Conservation (phyloP, 2,113 vertebrate species). For the Nibea albiflora region DNA sequence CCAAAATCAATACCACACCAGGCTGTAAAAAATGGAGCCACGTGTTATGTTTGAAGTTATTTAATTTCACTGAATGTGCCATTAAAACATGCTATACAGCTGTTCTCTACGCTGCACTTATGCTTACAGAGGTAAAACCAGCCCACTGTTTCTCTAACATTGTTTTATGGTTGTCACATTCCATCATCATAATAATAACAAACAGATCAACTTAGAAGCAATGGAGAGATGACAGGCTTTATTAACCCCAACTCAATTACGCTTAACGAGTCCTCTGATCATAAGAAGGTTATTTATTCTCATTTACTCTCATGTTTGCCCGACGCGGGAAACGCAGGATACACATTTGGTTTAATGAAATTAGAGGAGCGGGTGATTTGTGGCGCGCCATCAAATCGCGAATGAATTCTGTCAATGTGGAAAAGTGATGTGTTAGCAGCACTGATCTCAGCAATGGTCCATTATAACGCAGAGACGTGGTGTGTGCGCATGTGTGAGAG, state of each 20-base stretch:
- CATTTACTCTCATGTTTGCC: slow-evolving; percentile 54
- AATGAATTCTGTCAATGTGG: slow-evolving; percentile 58
- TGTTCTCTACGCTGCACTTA: slow-evolving; percentile 9
- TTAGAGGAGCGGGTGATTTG: slow-evolving; percentile 73
- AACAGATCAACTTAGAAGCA: slow-evolving; percentile 75
- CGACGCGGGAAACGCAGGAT: slow-evolving; percentile 62
- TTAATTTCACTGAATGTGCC: not conserved
- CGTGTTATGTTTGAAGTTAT: not conserved
- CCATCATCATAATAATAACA: slow-evolving; percentile 77
- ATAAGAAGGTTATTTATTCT: slow-evolving; percentile 70
- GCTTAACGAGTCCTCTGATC: slow-evolving; percentile 76
- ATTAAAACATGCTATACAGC: slow-evolving; percentile 3
- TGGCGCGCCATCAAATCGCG: slow-evolving; percentile 53
- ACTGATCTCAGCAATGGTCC: slow-evolving; percentile 25
- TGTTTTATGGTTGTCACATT: slow-evolving; percentile 70
- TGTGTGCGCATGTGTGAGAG: not conserved
- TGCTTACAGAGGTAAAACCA: slow-evolving; percentile 20
- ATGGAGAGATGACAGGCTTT: slow-evolving; percentile 72
- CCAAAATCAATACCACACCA: slow-evolving; percentile 28
- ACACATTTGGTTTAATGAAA: slow-evolving; percentile 80
- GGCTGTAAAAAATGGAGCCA: not conserved
- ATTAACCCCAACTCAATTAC: slow-evolving; percentile 83
- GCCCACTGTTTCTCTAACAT: slow-evolving; percentile 31
- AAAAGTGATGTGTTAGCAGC: slow-evolving; percentile 62
- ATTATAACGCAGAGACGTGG: slow-evolving; percentile 6